Conservation (phyloP, 1,140 invertebrate species). For the Drosophila elegans region DNA sequence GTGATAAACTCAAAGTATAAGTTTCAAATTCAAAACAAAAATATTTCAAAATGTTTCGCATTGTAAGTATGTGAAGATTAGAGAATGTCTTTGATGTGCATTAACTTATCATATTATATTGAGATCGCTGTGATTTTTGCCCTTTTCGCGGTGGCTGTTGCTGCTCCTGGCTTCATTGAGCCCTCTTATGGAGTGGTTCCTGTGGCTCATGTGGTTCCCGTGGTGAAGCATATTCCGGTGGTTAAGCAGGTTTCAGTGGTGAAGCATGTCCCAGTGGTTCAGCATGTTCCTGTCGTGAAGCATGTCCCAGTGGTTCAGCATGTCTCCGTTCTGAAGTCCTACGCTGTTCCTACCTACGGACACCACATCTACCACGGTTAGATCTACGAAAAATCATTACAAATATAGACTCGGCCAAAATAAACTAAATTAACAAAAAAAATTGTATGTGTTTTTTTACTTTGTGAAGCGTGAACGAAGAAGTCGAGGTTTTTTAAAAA, state of each 20-base stretch:
- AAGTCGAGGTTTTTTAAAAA: too few species aligned
- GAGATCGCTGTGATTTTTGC: conserved; percentile 27
- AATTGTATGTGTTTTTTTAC: too few species aligned
- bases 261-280: conserved; percentile 27
- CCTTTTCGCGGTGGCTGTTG: conserved; percentile 22
- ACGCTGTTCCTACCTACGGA: conserved; percentile 22
- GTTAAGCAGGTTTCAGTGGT: conserved; percentile 27
- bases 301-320: conserved; percentile 20
- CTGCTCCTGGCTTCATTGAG: conserved; percentile 46
- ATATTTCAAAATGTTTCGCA: conserved; percentile 35
- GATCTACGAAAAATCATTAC: too few species aligned
- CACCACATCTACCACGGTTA: conserved; percentile 42
- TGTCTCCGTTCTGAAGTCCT: conserved; percentile 42
- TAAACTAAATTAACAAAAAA: background rate
- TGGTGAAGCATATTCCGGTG: conserved; percentile 40
- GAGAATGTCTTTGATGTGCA: background rate
- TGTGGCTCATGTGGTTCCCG: conserved; percentile 29
- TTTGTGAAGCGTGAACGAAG: too few species aligned
- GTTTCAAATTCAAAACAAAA: background rate
- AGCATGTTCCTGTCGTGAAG: conserved; percentile 32
- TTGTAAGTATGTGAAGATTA: conserved; percentile 21
- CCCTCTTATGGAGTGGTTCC: conserved; percentile 31
- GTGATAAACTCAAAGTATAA: conserved; percentile 2
- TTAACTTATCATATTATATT: background rate
- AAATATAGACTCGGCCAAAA: background rate